Conservation (phyloP, 2,113 vertebrate species). For the Eolophus roseicapilla region DNA sequence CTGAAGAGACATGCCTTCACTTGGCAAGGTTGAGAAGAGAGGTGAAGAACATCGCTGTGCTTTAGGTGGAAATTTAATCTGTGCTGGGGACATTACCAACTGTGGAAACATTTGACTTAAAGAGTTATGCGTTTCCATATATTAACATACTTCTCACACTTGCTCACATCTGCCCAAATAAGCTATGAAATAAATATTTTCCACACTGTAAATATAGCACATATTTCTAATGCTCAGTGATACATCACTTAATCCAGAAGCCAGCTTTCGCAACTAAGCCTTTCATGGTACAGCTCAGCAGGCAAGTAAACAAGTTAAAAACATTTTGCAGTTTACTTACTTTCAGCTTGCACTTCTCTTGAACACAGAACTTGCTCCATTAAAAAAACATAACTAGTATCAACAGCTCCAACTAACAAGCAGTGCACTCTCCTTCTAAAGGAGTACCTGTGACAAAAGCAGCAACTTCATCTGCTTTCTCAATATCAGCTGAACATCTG, state of each 20-base stretch:
- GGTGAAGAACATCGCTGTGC: conserved; percentile 28
- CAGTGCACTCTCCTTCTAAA: neutral
- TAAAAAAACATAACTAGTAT: neutral
- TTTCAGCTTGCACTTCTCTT: neutral
- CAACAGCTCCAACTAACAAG: neutral
- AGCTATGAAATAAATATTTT: conserved; percentile 71
- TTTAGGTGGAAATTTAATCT: conserved; percentile 62
- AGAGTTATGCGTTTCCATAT: conserved; percentile 54
- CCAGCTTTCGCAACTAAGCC: conserved; percentile 10
- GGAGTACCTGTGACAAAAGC: neutral
- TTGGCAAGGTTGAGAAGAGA: conserved; percentile 1
- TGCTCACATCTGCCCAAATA: conserved; percentile 65
- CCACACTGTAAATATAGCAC: conserved; percentile 66
- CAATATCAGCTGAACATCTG: accelerated
- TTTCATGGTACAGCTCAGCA: conserved; percentile 23
- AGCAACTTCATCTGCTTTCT: neutral
- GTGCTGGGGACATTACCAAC: conserved; percentile 51
- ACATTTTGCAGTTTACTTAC: neutral
- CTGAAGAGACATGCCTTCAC: neutral
- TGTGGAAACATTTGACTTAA: conserved; percentile 64
- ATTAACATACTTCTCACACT: conserved; percentile 61
- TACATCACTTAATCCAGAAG: conserved; percentile 57
- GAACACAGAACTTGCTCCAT: neutral
- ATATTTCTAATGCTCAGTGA: conserved; percentile 37
- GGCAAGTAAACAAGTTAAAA: conserved; percentile 26